Evolutionary conservation across 2,113 vertebrate species (phyloP).

Genomic region (Salvelinus fontinalis): DNA sequence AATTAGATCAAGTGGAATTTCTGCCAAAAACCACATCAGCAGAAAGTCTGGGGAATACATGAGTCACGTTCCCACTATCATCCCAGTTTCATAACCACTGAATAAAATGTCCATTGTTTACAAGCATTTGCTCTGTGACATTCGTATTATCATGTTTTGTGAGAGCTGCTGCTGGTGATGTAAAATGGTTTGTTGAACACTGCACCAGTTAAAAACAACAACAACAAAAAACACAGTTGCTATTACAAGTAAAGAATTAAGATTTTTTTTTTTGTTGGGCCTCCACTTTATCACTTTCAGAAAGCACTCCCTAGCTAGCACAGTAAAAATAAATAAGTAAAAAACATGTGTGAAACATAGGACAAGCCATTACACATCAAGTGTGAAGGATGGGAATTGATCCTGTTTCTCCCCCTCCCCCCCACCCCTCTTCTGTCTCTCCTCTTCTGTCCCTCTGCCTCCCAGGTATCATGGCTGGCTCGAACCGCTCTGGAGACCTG

Average conservation of each 20-base stretch:
- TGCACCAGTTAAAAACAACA: background rate
- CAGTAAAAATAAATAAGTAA: no score
- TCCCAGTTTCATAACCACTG: background rate
- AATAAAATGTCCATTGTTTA: background rate
- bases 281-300: no score
- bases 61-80: background rate
- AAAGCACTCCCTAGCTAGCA: no score
- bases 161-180: background rate
- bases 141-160: background rate
- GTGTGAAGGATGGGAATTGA: no score
- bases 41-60: background rate
- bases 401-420: background rate
- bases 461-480: constrained; percentile 89
- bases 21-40: constrained; percentile 7
- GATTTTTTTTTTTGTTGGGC: no score
- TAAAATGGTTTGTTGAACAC: background rate
- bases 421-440: background rate
- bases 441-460: background rate
- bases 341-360: background rate
- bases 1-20: background rate
- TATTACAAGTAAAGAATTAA: no score
- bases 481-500: constrained; percentile 87
- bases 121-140: background rate
- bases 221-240: no score
- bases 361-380: background rate